Evolutionary conservation across 2,888 invertebrate genomes (phyloP).

Genomic region (Tipula vernalis): DNA sequence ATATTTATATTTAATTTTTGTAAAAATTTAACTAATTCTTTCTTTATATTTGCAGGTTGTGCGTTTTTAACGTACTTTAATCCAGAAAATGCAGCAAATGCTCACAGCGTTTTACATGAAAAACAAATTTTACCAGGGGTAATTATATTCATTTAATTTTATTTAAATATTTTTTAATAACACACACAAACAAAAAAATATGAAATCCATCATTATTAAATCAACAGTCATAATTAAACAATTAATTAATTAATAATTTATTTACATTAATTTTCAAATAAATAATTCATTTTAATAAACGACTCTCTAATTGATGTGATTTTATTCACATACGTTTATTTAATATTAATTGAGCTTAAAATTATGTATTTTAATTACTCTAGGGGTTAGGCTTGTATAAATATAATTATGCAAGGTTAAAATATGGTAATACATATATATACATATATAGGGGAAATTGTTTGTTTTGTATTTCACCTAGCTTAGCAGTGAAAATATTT

Average conservation of each 20-base stretch:
- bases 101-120: constrained; percentile 90
- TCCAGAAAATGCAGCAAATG: constrained; percentile 88
- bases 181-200: neutral
- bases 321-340: neutral
- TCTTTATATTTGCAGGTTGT: constrained; percentile 55
- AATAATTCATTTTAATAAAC: neutral
- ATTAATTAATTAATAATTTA: neutral
- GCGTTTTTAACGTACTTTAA: constrained; percentile 97
- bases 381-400: neutral
- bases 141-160: constrained; percentile 39
- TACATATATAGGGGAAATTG: neutral
- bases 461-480: neutral
- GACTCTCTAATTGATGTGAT: neutral
- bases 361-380: neutral
- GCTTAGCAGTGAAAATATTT: neutral
- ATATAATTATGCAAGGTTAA: neutral
- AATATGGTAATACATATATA: neutral
- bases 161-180: neutral
- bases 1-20: too few species aligned
- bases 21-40: neutral
- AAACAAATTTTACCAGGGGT: constrained; percentile 98
- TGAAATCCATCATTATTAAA: neutral
- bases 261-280: neutral
- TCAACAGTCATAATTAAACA: neutral
- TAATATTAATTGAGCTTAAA: neutral